These are phyloP conservation scores for Trachemys scripta DNA, from an alignment of 2,113 vertebrate species.

Conservation along the genomic window DNA sequence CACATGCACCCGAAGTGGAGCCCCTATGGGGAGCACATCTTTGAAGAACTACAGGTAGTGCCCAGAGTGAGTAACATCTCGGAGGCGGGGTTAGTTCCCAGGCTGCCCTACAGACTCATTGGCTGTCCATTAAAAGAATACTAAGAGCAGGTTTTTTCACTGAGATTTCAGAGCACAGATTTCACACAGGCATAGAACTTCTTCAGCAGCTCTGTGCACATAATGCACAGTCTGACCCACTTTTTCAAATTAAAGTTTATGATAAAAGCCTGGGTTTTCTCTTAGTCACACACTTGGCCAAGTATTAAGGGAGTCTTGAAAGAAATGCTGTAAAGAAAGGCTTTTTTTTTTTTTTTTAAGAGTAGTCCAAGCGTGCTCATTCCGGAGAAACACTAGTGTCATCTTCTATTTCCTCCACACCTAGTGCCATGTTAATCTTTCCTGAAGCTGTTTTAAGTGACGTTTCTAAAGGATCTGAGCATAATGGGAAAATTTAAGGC, in stretches of 20 bases:
- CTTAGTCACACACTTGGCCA: conserved; percentile 48
- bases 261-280: conserved; percentile 19
- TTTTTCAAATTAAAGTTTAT: conserved; percentile 41
- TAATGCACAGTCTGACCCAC: conserved; percentile 29
- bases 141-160: background rate
- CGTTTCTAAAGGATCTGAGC: conserved; percentile 43
- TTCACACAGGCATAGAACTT: background rate
- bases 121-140: conserved; percentile 30
- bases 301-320: conserved; percentile 41
- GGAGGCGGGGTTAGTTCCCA: too few relatives aligned
- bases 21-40: background rate
- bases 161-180: conserved; percentile 34
- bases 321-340: conserved; percentile 21
- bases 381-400: conserved; percentile 63
- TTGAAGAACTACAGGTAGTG: background rate
- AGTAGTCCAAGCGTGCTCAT: conserved; percentile 55
- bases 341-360: conserved; percentile 26
- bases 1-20: background rate
- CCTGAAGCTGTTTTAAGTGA: conserved; percentile 30
- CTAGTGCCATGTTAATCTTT: rapidly evolving
- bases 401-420: conserved; percentile 41
- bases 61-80: background rate
- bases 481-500: conserved; percentile 61
- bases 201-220: background rate
- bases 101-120: background rate